Evolutionary conservation across 1,140 invertebrate species (phyloP).

Genomic region (Hypsibius dujardini): DNA sequence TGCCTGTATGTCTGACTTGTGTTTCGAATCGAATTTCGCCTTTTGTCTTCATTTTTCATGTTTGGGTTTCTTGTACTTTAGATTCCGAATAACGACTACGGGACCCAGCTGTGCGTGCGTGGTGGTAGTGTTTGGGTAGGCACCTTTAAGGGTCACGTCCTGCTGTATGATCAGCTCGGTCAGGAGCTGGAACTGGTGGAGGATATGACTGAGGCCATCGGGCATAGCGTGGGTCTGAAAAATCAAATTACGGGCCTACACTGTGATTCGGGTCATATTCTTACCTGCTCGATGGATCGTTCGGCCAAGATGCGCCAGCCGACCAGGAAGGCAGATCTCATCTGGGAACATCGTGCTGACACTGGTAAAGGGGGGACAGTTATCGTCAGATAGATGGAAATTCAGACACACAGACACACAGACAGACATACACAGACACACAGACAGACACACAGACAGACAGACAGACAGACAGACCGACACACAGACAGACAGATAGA

Average conservation of each 20-base stretch:
- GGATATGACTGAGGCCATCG: slow-evolving; percentile 33
- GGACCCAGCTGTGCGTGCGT: slow-evolving; percentile 21
- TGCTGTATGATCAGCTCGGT: slow-evolving; percentile 27
- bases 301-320: slow-evolving; percentile 31
- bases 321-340: slow-evolving; percentile 22
- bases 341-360: too few relatives aligned
- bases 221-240: slow-evolving; percentile 28
- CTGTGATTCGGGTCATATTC: slow-evolving; percentile 25
- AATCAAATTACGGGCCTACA: too few relatives aligned
- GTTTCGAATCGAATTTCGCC: too few relatives aligned
- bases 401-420: slow-evolving; percentile 24
- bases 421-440: slow-evolving; percentile 22
- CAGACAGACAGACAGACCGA: too few relatives aligned
- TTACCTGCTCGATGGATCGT: slow-evolving; percentile 34
- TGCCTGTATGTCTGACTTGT: too few relatives aligned
- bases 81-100: background rate
- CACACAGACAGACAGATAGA: too few relatives aligned
- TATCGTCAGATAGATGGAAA: slow-evolving; percentile 31
- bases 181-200: slow-evolving; percentile 27
- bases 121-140: slow-evolving; percentile 33
- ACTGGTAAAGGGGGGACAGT: slow-evolving; percentile 26
- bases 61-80: too few relatives aligned
- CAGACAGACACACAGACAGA: too few relatives aligned
- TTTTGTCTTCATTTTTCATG: too few relatives aligned
- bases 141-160: slow-evolving; percentile 23